phyloP scores from a whole-genome alignment of 2,888 invertebrate species.

The Ditula angustiorana region DNA sequence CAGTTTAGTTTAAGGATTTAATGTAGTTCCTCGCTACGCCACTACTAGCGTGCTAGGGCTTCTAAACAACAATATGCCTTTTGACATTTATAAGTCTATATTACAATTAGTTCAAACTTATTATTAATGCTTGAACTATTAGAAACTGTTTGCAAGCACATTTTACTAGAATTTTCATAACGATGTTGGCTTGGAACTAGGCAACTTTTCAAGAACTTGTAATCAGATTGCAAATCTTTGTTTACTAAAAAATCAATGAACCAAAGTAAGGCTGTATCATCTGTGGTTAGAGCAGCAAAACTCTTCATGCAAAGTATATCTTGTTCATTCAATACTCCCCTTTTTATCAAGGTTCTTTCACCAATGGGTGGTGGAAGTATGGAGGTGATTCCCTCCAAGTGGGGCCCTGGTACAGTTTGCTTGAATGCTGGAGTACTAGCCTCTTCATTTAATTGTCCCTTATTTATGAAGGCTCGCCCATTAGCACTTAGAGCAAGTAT shows the following conservation, averaged over 20 bases:
- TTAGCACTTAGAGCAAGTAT: neutral
- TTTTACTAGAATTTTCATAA: neutral
- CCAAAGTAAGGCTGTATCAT: constrained; percentile 29
- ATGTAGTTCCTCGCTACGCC: too few species aligned
- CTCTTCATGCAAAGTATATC: constrained; percentile 30
- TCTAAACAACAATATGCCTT: too few species aligned
- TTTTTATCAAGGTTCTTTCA: constrained; percentile 23
- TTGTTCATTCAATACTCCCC: constrained; percentile 26
- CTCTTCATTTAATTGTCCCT: too few species aligned
- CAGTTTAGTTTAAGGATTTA: too few species aligned
- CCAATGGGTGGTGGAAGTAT: neutral
- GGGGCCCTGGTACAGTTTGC: too few species aligned
- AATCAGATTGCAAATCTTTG: constrained; percentile 34
- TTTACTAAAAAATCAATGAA: constrained; percentile 33
- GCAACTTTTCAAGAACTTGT: constrained; percentile 28
- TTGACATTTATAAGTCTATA: constrained; percentile 6
- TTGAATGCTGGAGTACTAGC: too few species aligned
- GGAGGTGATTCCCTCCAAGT: too few species aligned
- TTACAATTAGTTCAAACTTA: constrained; percentile 17
- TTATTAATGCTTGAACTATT: constrained; percentile 4
- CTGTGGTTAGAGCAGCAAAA: constrained; percentile 25
- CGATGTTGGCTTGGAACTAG: constrained; percentile 5
- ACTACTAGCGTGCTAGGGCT: too few species aligned
- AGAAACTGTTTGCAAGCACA: constrained; percentile 14
- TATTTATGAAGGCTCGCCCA: too few species aligned